Conservation (phyloP, 2,888 invertebrate species). For the Syrphus vitripennis region DNA sequence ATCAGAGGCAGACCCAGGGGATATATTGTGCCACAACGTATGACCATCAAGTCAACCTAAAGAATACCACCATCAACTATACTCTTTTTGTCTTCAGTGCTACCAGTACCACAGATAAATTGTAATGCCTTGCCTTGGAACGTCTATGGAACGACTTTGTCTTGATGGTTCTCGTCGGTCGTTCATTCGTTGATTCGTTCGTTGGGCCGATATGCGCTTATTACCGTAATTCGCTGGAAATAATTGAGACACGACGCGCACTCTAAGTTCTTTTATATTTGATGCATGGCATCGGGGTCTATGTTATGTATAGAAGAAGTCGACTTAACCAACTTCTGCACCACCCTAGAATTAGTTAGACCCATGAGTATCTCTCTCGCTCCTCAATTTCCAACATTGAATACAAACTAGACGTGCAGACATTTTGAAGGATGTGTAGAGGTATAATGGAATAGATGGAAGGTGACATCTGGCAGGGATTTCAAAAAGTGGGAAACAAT, state of each 20-base stretch:
- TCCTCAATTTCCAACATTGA: constrained; percentile 47
- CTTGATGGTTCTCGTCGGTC: constrained; percentile 14
- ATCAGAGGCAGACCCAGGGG: neutral
- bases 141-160: constrained; percentile 3
- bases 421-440: constrained; percentile 68
- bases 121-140: constrained; percentile 32
- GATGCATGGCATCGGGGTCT: neutral
- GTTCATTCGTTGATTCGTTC: neutral
- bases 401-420: constrained; percentile 67
- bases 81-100: neutral
- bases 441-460: constrained; percentile 44
- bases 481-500: constrained; percentile 66
- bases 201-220: constrained; percentile 68
- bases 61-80: neutral
- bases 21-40: constrained; percentile 51
- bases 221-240: constrained; percentile 72
- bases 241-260: constrained; percentile 72
- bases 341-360: constrained; percentile 62
- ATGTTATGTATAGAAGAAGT: neutral
- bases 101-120: constrained; percentile 4
- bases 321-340: constrained; percentile 37
- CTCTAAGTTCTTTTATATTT: constrained; percentile 51
- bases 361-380: constrained; percentile 30
- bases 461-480: constrained; percentile 70
- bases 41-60: constrained; percentile 52